Conservation (phyloP, 2,797 vertebrate species). For the Amazonetta brasiliensis region DNA sequence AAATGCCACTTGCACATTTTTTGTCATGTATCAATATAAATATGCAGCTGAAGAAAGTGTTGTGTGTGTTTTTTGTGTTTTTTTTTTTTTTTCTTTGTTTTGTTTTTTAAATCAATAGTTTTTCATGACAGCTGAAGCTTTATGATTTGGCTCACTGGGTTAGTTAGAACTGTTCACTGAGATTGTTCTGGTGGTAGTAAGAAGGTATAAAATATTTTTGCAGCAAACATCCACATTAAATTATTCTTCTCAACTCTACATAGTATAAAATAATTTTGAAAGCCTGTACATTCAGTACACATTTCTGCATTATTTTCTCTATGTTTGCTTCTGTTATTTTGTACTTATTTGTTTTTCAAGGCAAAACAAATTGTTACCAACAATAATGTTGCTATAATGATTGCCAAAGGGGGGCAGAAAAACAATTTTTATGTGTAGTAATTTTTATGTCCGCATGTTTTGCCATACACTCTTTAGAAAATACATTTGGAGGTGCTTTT, state of each 20-base stretch:
- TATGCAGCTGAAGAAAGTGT: conserved; percentile 65
- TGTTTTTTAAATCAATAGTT: conserved; percentile 63
- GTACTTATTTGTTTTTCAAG: conserved; percentile 1
- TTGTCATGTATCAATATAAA: conserved; percentile 70
- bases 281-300: neutral
- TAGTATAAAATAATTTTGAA: neutral
- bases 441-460: neutral
- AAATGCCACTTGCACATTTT: conserved; percentile 61
- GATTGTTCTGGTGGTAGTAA: conserved; percentile 50
- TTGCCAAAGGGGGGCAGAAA: neutral
- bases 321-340: conserved; percentile 1
- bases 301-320: neutral
- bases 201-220: conserved; percentile 36
- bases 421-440: neutral
- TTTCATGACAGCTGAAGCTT: conserved; percentile 61
- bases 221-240: neutral
- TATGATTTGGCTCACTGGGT: conserved; percentile 75
- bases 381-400: neutral
- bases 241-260: neutral
- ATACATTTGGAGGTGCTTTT: neutral
- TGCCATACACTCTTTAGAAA: neutral
- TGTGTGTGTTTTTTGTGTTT: no score
- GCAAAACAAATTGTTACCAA: neutral
- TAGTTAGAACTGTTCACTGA: conserved; percentile 55
- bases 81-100: neutral